A percentile compares a stretch with the other conserved stretches of the same genome.
Conservation (phyloP, 2,888 invertebrate species). For the Lasioglossum oenotherae region DNA sequence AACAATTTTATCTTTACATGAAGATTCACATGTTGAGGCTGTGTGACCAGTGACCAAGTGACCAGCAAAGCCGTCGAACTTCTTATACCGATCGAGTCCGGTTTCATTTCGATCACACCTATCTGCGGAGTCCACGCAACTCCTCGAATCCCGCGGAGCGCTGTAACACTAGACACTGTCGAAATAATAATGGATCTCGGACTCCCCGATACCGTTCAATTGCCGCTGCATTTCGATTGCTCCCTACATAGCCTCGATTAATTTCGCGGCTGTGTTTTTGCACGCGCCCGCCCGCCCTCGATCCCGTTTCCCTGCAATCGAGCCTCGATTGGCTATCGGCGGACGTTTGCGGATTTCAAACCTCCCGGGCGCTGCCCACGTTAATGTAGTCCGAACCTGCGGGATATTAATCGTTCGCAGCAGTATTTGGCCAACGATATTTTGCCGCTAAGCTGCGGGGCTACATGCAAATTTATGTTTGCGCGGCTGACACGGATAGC, state of each 20-base stretch:
- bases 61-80: too few species aligned
- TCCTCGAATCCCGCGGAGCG: neutral
- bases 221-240: conserved; percentile 19
- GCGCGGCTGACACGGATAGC: neutral
- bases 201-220: neutral
- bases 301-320: conserved; percentile 6
- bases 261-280: conserved; percentile 22
- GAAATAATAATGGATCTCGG: neutral
- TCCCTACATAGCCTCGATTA: conserved; percentile 23
- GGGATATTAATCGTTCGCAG: neutral
- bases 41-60: too few species aligned
- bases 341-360: conserved; percentile 2
- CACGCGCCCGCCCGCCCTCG: neutral
- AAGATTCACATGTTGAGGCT: too few species aligned
- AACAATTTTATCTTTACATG: too few species aligned
- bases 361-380: conserved; percentile 5
- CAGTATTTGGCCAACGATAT: conserved; percentile 26
- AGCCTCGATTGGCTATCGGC: conserved; percentile 6
- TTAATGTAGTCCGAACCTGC: conserved; percentile 19
- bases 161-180: neutral
- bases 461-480: neutral
- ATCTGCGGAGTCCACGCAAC: neutral
- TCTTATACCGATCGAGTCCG: too few species aligned
- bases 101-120: too few species aligned
- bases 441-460: neutral